These are phyloP conservation scores for Drosophila mimetica DNA, from an alignment of 2,888 invertebrate genomes.

Conservation along the genomic window DNA sequence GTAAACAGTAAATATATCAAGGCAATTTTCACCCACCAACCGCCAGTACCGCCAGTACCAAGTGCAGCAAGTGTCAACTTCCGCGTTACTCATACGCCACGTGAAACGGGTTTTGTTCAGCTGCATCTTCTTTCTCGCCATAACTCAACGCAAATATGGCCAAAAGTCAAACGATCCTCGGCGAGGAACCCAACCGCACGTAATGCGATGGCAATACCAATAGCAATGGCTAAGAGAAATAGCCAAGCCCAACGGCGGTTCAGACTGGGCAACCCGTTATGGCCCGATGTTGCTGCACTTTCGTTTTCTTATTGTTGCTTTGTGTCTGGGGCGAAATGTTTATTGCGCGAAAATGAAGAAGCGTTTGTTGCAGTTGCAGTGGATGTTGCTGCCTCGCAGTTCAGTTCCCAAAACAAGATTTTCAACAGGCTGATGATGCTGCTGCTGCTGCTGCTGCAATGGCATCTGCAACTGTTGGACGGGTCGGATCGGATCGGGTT, in stretches of 20 bases:
- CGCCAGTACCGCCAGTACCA: slow-evolving; percentile 23
- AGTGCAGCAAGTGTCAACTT: slow-evolving; percentile 74
- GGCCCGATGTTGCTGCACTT: slow-evolving; percentile 60
- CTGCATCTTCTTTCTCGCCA: slow-evolving; percentile 73
- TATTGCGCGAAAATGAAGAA: slow-evolving; percentile 76
- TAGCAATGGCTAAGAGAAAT: slow-evolving; percentile 37
- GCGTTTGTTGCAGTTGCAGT: slow-evolving; percentile 53
- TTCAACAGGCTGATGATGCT: slow-evolving; percentile 25
- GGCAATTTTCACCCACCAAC: slow-evolving; percentile 68
- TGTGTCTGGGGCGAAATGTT: slow-evolving; percentile 56
- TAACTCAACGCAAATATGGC: slow-evolving; percentile 76
- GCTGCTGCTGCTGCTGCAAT: slow-evolving; percentile 25
- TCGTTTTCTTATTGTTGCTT: slow-evolving; percentile 59
- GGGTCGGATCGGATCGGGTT: slow-evolving; percentile 24
- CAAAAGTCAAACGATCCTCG: slow-evolving; percentile 77
- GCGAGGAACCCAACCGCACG: slow-evolving; percentile 51
- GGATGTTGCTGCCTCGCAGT: slow-evolving; percentile 22
- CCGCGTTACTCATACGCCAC: slow-evolving; percentile 75
- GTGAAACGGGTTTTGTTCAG: slow-evolving; percentile 57
- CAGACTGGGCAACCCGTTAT: slow-evolving; percentile 64
- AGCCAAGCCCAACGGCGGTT: slow-evolving; percentile 66
- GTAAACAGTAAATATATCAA: slow-evolving; percentile 60
- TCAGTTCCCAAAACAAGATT: slow-evolving; percentile 49
- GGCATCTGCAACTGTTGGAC: slow-evolving; percentile 43
- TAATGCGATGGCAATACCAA: slow-evolving; percentile 53